phyloP scores from a whole-genome alignment of 2,797 vertebrate species.

The Pygocentrus nattereri region DNA sequence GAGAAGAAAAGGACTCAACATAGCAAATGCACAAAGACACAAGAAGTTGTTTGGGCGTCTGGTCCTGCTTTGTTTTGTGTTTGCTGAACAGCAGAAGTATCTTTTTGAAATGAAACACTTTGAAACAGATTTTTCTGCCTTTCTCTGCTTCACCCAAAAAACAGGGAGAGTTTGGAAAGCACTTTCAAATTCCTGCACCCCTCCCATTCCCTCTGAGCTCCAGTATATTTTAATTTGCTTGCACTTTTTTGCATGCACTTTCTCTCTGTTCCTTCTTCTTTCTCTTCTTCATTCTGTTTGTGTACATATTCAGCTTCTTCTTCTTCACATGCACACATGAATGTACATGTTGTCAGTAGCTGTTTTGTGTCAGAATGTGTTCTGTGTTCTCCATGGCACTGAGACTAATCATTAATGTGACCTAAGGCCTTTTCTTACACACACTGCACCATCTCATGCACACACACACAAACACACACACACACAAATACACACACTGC shows the following conservation, averaged over 20 bases:
- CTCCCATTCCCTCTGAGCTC: neutral
- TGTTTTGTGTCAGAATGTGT: conserved; percentile 49
- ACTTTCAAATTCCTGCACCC: neutral
- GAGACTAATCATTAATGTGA: conserved; percentile 44
- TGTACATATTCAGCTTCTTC: neutral
- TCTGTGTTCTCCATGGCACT: conserved; percentile 34
- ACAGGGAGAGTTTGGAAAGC: neutral
- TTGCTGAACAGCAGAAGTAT: neutral
- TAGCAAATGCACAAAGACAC: neutral
- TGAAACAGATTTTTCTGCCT: neutral
- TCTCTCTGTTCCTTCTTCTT: neutral
- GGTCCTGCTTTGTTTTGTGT: neutral
- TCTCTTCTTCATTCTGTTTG: neutral
- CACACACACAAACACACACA: conserved; percentile 16
- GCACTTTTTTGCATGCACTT: neutral
- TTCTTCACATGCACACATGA: neutral
- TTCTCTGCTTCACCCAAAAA: neutral
- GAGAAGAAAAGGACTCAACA: neutral
- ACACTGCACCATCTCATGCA: conserved; percentile 14
- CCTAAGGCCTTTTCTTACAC: conserved; percentile 12
- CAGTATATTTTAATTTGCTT: neutral
- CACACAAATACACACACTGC: neutral
- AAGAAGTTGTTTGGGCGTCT: neutral
- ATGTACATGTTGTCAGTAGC: conserved; percentile 26
- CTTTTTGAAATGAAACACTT: no score